Percentiles rank a stretch among this genome's conserved stretches.
Evolutionary conservation across 2,888 invertebrate species (phyloP).

Genomic region (Mesorhabditis spiculigera): DNA sequence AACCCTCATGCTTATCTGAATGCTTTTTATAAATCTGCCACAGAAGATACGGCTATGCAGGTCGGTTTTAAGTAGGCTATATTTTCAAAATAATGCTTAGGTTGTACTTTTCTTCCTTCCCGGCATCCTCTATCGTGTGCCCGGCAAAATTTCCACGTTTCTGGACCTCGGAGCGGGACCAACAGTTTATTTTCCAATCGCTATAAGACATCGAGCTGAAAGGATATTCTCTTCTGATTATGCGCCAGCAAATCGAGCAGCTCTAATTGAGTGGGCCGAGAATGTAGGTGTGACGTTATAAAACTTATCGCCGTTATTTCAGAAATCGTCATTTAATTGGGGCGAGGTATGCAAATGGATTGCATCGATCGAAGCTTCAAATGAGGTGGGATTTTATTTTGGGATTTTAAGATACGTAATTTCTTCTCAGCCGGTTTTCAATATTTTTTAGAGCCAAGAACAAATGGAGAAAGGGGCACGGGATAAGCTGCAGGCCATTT

Average conservation of each 20-base stretch:
- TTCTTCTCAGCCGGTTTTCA: not conserved
- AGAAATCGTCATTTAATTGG: constrained; percentile 48
- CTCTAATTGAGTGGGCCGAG: constrained; percentile 47
- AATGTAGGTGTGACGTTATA: constrained; percentile 6
- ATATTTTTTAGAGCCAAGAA: constrained; percentile 27
- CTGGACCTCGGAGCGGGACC: constrained; percentile 55
- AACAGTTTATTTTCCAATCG: constrained; percentile 52
- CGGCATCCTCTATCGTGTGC: constrained; percentile 55
- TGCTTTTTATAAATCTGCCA: constrained; percentile 50
- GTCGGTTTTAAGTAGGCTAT: constrained; percentile 6
- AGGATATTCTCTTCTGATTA: constrained; percentile 54
- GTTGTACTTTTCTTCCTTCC: constrained; percentile 56
- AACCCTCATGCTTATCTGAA: constrained; percentile 49
- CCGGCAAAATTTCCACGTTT: constrained; percentile 41
- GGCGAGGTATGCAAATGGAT: constrained; percentile 53
- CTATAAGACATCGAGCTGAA: constrained; percentile 41
- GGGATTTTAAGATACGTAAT: no score
- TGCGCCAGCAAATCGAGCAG: constrained; percentile 47
- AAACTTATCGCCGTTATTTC: not conserved
- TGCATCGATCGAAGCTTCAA: constrained; percentile 47
- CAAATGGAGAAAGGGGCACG: constrained; percentile 49
- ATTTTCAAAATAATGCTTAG: constrained; percentile 10
- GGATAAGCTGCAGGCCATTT: constrained; percentile 44
- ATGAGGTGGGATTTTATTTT: not conserved
- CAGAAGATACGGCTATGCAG: constrained; percentile 56